Conservation (phyloP, 2,113 vertebrate species). For the Zosterops lateralis region DNA sequence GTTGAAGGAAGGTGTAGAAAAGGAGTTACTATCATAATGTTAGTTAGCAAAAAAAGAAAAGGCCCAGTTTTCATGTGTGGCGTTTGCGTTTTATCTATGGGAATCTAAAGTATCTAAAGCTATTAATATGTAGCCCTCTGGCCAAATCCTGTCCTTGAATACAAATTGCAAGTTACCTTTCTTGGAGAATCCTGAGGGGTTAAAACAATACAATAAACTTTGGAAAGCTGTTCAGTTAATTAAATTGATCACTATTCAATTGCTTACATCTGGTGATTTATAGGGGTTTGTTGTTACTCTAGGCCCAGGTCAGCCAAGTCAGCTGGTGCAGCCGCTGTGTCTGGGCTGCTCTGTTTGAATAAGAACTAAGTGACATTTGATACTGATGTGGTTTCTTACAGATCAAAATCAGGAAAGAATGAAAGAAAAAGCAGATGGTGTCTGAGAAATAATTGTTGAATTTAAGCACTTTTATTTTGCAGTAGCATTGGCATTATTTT, state of each 20-base stretch:
- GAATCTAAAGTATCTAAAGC: neutral
- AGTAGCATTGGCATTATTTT: neutral
- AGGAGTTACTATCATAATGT: neutral
- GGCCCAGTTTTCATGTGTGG: neutral
- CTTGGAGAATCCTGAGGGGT: conserved; percentile 53
- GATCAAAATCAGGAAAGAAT: conserved; percentile 73
- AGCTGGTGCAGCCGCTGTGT: conserved; percentile 85
- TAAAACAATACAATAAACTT: conserved; percentile 81
- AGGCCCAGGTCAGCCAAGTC: conserved; percentile 86
- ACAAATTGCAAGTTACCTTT: conserved; percentile 36
- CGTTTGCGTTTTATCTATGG: neutral
- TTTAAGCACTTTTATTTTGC: conserved; percentile 6
- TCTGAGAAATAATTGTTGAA: conserved; percentile 56
- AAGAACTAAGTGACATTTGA: conserved; percentile 87
- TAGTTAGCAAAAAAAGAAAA: neutral
- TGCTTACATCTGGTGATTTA: conserved; percentile 90
- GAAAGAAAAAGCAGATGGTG: conserved; percentile 65
- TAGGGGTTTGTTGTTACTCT: conserved; percentile 87
- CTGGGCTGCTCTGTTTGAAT: conserved; percentile 92
- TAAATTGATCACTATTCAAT: conserved; percentile 89
- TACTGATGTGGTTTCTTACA: conserved; percentile 78
- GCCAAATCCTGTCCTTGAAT: neutral
- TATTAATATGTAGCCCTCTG: neutral
- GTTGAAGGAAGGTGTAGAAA: neutral
- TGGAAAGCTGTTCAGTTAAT: conserved; percentile 90